These are phyloP conservation scores for Drosophila lacteicornis DNA, from an alignment of 1,140 invertebrate genomes.

Conservation along the genomic window DNA sequence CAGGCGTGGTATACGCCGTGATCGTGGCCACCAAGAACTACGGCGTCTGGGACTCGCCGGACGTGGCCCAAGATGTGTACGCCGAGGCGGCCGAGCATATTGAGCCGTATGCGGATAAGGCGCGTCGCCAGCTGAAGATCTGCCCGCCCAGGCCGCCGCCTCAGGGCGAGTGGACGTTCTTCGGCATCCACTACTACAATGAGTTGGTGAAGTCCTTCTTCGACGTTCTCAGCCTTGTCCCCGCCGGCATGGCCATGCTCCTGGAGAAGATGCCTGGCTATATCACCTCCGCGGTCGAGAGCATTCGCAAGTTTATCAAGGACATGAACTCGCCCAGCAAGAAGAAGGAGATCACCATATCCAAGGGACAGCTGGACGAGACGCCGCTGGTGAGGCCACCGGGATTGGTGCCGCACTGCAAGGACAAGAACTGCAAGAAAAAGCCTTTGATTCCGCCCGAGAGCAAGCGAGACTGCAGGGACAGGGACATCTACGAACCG, in stretches of 20 bases:
- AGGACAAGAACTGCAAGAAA: constrained; percentile 25
- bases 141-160: constrained; percentile 51
- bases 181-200: constrained; percentile 63
- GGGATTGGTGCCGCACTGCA: constrained; percentile 34
- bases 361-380: constrained; percentile 49
- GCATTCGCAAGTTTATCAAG: constrained; percentile 5
- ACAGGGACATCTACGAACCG: constrained; percentile 40
- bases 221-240: constrained; percentile 29
- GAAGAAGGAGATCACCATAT: constrained; percentile 30
- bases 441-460: background rate
- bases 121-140: constrained; percentile 40
- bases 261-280: constrained; percentile 29
- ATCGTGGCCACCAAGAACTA: constrained; percentile 42
- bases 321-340: background rate
- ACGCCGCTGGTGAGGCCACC: constrained; percentile 29
- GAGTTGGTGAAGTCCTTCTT: constrained; percentile 45
- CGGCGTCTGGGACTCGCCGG: constrained; percentile 56
- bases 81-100: background rate
- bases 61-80: constrained; percentile 45
- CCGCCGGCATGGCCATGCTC: constrained; percentile 18
- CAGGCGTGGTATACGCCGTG: constrained; percentile 54
- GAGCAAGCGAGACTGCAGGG: background rate
- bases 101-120: constrained; percentile 33
- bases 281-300: background rate
- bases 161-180: constrained; percentile 44